phyloP scores from a whole-genome alignment of 2,113 vertebrate genomes.

The Trochalopteron elliotii region DNA sequence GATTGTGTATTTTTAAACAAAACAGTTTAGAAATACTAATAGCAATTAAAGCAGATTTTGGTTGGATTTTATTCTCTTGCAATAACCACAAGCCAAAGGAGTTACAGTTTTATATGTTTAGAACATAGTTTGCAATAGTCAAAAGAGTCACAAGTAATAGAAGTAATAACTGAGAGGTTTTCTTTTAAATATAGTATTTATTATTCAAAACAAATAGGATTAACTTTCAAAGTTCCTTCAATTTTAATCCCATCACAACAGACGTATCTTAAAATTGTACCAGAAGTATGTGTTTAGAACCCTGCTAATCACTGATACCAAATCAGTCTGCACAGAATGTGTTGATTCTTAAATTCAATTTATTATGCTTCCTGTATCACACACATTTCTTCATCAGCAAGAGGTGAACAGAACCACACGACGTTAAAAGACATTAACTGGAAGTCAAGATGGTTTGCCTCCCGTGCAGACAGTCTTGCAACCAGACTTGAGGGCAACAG shows the following conservation, averaged over 20 bases:
- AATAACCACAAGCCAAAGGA: background rate
- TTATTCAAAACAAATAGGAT: background rate
- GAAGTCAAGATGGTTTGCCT: background rate
- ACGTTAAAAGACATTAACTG: background rate
- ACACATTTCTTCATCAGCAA: background rate
- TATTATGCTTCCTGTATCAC: background rate
- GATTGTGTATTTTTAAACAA: background rate
- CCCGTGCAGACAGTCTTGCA: background rate
- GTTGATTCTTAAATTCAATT: background rate
- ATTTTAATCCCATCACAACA: background rate
- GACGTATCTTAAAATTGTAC: background rate
- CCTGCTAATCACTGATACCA: background rate
- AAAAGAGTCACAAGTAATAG: background rate
- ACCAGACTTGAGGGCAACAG: background rate
- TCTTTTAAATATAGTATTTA: background rate
- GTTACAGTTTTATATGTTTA: background rate
- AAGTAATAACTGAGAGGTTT: background rate
- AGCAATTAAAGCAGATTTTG: background rate
- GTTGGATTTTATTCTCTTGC: background rate
- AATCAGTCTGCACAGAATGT: background rate
- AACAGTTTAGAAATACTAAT: background rate
- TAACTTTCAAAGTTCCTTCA: background rate
- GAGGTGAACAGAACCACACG: background rate
- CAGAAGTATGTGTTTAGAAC: accelerated
- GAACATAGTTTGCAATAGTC: background rate